Evolutionary conservation across 2,888 invertebrate species (phyloP), one percentile per base, ranked within the genome.

Genomic region (Yponomeuta plumbellus): DNA sequence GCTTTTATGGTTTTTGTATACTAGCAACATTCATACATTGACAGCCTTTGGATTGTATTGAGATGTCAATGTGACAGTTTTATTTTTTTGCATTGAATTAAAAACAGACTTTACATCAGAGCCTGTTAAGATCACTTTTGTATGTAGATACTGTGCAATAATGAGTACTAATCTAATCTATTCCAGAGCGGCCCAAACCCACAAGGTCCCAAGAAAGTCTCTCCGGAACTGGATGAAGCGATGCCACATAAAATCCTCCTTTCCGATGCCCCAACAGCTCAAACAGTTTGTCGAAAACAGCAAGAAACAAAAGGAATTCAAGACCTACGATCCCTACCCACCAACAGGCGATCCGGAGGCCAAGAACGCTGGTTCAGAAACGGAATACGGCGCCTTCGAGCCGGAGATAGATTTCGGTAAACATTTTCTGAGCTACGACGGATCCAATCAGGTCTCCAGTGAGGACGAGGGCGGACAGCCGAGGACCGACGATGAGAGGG

Each of bases 191-290:
- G 93, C 93, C 0, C 93, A 92, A 74, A 92, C 92, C 0, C 92
- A 92, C 78, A 92, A 92, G 72, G 92, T 93, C 0, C 93, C 93
- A 0, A 81, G 93, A 21, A 93, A 93, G 67, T 93, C 93, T 0
- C 83, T 93, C 0, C 85, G 93, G 3, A 93, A 93, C 78, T 93
- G 93, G 92, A 93, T 93, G 93, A 93, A 93, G 71, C 81, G 93
- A 0, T 92, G 92, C 76, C 92, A 92, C 79, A 93, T 93, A 17
- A 92, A 93, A 67, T 92, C 92, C 0, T 92, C 92, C 0, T 92
- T 91, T 78, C 92, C 92, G 0, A 92, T 93, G 92, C 92, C 92
- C 1, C 91, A 92, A 57, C 92, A 93, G 68, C 74, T 93, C 0
- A 91, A 92, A 67, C 92, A 92, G 66, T 92, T 92, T 67, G 92